Evolutionary conservation across 23 tunicate genomes (phyloP).

Genomic region (Clavelina lepadiformis): DNA sequence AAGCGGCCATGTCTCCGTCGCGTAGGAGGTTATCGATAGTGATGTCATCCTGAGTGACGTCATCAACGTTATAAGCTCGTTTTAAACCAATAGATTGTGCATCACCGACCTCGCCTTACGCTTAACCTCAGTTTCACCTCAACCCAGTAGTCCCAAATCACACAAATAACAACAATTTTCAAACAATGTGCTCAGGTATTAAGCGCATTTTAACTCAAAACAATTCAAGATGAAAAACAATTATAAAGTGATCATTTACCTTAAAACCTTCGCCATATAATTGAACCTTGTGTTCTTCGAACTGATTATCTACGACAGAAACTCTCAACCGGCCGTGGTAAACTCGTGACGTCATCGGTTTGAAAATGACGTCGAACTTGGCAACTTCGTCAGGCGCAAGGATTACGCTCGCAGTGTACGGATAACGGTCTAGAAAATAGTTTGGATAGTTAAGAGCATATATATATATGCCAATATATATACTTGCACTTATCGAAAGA

Average conservation of each 20-base stretch:
- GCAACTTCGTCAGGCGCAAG: constrained; percentile 53
- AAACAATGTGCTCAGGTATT: no score
- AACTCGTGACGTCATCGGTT: constrained; percentile 31
- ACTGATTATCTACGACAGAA: constrained; percentile 69
- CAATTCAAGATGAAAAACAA: no score
- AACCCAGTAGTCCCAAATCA: no score
- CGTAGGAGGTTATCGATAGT: constrained; percentile 78
- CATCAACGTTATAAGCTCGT: no score
- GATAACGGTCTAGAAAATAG: constrained; percentile 22
- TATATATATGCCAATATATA: background rate
- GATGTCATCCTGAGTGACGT: constrained; percentile 67
- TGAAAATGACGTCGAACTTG: constrained; percentile 61
- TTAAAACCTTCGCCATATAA: constrained; percentile 77
- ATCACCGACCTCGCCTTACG: no score
- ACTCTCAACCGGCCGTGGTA: constrained; percentile 59
- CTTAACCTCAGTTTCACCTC: no score
- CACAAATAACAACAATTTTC: no score
- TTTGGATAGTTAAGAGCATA: no score
- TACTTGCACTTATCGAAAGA: background rate
- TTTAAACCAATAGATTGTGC: no score
- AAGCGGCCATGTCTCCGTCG: constrained; percentile 49
- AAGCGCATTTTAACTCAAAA: no score
- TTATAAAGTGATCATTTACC: constrained; percentile 39
- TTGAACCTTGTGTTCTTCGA: constrained; percentile 79
- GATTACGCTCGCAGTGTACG: constrained; percentile 83